Evolutionary conservation across 2,113 vertebrate genomes (phyloP), one percentile per base, ranked within the genome.

Genomic region (Ictidomys tridecemlineatus): DNA sequence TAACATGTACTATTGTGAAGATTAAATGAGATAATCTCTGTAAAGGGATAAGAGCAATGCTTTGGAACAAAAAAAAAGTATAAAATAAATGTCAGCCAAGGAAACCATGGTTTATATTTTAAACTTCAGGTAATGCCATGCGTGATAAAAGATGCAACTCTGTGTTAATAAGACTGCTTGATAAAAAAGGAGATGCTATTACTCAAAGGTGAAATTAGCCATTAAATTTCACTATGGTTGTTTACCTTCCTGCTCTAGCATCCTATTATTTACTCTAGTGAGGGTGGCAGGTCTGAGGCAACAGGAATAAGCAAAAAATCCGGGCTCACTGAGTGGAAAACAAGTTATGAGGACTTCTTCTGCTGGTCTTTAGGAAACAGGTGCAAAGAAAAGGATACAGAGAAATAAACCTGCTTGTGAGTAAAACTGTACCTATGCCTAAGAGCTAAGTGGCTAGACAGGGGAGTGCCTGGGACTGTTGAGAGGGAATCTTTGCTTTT

Each of bases 391-490:
- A 45, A 69, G 30, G 24, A 6, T 51, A 2, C 1, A 45, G 16
- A 53, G 10, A 34, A 42, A 2, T 5, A 18, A 90, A 45, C 32
- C 53, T 72, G 5, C 48, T 84, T n/a, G 16, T 8, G 34, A 61
- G 34, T 28, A 72, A 56, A 78, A 65, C 12, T 72, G 9, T 8
- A 4, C 18, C 18, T 11, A 16, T 78, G 37, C 18, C 32, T 14
- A 22, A 90, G 48, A 94, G 14, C 51, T 30, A 63, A 24, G 42
- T 26, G 7, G 48, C 32, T 26, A 74, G 6, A 8, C 11, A 84
- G 10, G 1, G 4, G 30, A 61, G 6, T 13, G 58, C 10, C 37
- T 1, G 18, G 34, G 0, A 8, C 6, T 34, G 2, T 1, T 7
- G 7, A 14, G 39, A 87, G 2, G 65, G 22, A 76, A 74, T 34